These are phyloP conservation scores for Enteromius fasciolatus DNA, from an alignment of 2,797 vertebrate species.

Conservation along the genomic window DNA sequence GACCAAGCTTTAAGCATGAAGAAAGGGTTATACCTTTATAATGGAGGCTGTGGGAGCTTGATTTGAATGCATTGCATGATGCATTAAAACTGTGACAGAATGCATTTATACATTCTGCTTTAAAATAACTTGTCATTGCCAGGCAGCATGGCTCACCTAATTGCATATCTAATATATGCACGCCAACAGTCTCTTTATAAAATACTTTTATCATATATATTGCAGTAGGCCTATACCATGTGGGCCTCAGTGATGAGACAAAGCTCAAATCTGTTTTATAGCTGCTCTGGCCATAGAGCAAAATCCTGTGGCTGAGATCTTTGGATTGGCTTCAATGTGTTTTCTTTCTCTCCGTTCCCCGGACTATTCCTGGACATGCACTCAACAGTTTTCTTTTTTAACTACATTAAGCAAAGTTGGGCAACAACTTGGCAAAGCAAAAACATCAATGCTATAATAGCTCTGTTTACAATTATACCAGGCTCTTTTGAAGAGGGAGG, in stretches of 20 bases:
- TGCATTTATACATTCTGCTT: neutral
- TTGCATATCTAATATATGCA: too few relatives aligned
- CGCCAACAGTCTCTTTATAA: too few relatives aligned
- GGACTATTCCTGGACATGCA: conserved; percentile 12
- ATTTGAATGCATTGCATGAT: neutral
- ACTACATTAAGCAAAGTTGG: conserved; percentile 36
- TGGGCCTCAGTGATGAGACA: conserved; percentile 11
- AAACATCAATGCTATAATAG: conserved; percentile 37
- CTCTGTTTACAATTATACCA: conserved; percentile 11
- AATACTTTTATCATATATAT: neutral
- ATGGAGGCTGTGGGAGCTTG: neutral
- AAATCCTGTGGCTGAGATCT: conserved; percentile 28
- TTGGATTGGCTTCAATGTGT: conserved; percentile 4
- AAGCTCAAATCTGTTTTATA: conserved; percentile 19
- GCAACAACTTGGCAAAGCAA: conserved; percentile 22
- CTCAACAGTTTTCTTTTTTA: conserved; percentile 16
- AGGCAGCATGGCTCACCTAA: neutral
- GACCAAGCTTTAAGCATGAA: neutral
- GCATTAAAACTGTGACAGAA: neutral
- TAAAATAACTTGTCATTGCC: neutral
- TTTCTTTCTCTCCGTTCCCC: conserved; percentile 11
- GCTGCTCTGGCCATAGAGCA: conserved; percentile 13
- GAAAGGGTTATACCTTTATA: neutral
- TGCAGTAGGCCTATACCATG: conserved; percentile 11
- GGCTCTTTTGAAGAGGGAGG: conserved; percentile 45